A percentile compares a stretch with the other conserved stretches of the same genome.
Evolutionary conservation across 23 tunicate species (phyloP).

Genomic region (Clavelina lepadiformis): DNA sequence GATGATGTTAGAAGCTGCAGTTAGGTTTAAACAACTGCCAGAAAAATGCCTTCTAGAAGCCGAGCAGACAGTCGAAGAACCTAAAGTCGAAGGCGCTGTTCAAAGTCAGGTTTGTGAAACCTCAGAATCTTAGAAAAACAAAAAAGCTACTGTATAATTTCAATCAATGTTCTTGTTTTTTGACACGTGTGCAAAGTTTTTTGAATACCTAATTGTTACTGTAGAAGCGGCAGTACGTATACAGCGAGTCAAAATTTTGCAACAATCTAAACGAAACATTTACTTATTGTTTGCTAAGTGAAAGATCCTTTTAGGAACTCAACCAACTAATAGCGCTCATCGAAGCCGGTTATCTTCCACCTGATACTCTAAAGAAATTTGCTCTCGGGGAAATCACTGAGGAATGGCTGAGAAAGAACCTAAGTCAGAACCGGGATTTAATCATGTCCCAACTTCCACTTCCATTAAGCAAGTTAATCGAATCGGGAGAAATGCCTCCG

Average conservation of each 20-base stretch:
- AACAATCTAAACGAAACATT: neutral
- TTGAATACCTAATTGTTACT: neutral
- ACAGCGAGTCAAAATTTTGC: neutral
- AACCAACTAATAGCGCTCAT: neutral
- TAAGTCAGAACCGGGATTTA: constrained; percentile 35
- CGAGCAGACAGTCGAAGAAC: neutral
- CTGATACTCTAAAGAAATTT: constrained; percentile 17
- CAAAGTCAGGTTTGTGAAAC: too few species aligned
- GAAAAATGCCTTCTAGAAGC: neutral
- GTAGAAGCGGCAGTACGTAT: neutral
- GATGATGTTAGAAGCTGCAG: constrained; percentile 8
- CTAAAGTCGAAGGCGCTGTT: neutral
- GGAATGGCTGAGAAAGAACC: constrained; percentile 37
- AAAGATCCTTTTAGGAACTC: neutral
- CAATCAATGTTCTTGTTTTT: too few species aligned
- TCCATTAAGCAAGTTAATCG: constrained; percentile 10
- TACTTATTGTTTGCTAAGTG: too few species aligned
- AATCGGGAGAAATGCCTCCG: constrained; percentile 41
- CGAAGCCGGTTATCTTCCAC: constrained; percentile 48
- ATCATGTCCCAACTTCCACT: constrained; percentile 52
- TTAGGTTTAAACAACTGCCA: neutral
- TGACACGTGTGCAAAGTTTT: too few species aligned
- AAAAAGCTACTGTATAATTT: too few species aligned
- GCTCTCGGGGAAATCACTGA: constrained; percentile 27
- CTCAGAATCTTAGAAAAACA: too few species aligned